A percentile compares a stretch with the other conserved stretches of the same genome.
Conservation (phyloP, 1,140 invertebrate species). For the Conus betulinus region DNA sequence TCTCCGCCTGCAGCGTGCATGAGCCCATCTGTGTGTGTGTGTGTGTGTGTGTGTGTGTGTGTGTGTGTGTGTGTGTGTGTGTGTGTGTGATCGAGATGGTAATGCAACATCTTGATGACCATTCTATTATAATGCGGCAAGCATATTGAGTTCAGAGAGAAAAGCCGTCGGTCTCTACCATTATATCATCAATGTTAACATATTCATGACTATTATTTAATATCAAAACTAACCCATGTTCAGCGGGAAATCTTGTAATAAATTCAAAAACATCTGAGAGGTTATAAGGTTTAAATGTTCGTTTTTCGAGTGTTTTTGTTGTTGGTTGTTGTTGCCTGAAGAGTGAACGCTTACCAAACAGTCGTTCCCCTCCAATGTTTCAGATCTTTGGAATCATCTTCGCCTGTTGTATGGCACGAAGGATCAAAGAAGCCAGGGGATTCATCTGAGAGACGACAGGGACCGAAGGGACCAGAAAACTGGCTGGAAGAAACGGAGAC, state of each 20-base stretch:
- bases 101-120: too few species aligned
- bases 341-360: neutral
- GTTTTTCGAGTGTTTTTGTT: neutral
- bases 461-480: neutral
- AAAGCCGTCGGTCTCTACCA: too few species aligned
- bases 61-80: neutral
- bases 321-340: neutral
- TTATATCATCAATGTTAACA: too few species aligned
- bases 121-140: too few species aligned
- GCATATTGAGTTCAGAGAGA: too few species aligned
- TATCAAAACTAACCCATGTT: too few species aligned
- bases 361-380: constrained; percentile 19
- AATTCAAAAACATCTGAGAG: too few species aligned
- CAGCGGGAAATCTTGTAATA: too few species aligned
- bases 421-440: constrained; percentile 57
- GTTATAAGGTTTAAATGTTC: neutral
- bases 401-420: constrained; percentile 81
- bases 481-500: too few species aligned
- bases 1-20: neutral
- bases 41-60: neutral
- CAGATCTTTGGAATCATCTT: constrained; percentile 86
- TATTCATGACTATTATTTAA: too few species aligned
- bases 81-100: neutral
- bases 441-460: constrained; percentile 38
- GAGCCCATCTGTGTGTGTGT: neutral